Percentiles rank a stretch among this genome's conserved stretches.
Evolutionary conservation across 2,797 vertebrate species (phyloP).

Genomic region (Ctenopoma multispine): DNA sequence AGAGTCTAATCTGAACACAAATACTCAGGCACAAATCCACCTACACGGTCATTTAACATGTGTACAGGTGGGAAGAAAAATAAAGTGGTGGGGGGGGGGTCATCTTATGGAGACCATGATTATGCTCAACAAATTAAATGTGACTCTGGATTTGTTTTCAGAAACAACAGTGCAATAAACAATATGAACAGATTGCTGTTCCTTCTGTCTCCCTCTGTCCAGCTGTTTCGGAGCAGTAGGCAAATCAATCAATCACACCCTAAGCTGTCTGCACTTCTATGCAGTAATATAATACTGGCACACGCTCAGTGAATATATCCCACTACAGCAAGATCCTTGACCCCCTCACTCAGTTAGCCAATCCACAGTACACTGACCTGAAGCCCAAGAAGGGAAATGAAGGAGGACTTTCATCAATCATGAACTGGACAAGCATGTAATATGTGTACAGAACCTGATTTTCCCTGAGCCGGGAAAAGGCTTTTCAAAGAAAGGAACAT

Average conservation of each 20-base stretch:
- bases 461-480: neutral
- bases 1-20: too few species aligned
- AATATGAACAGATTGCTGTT: neutral
- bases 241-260: conserved; percentile 28
- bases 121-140: neutral
- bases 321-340: conserved; percentile 13
- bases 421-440: neutral
- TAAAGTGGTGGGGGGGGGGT: neutral
- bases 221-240: conserved; percentile 33
- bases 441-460: neutral
- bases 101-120: neutral
- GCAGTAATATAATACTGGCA: conserved; percentile 13
- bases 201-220: conserved; percentile 3
- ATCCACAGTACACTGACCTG: conserved; percentile 1
- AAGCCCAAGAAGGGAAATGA: neutral
- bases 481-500: neutral
- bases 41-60: too few species aligned
- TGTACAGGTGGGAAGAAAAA: too few species aligned
- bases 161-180: neutral
- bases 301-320: conserved; percentile 18
- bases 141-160: neutral
- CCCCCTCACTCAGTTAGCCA: conserved; percentile 16
- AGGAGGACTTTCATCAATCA: neutral
- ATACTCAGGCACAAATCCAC: too few species aligned
- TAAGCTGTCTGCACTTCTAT: conserved; percentile 1